Evolutionary conservation across 1,140 invertebrate species (phyloP).

Genomic region (Prorops nasuta): DNA sequence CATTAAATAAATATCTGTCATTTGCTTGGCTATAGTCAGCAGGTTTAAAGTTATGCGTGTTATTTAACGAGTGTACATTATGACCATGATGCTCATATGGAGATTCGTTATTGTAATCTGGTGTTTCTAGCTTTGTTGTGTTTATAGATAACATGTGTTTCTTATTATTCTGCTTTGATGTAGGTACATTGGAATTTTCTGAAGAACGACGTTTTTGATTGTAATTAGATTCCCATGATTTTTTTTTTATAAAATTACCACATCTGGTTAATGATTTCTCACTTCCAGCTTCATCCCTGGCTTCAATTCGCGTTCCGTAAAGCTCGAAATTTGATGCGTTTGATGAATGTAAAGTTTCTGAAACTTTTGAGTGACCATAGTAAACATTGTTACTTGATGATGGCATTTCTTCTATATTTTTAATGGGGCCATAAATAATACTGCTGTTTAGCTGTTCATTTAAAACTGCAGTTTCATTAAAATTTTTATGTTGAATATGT

Average conservation of each 20-base stretch:
- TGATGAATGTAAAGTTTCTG: constrained; percentile 1
- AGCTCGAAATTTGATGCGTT: constrained; percentile 8
- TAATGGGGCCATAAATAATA: constrained; percentile 28
- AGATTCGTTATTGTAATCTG: no score
- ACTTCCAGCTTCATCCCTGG: constrained; percentile 3
- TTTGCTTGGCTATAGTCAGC: neutral
- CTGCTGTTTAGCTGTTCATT: constrained; percentile 29
- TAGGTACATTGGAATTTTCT: neutral
- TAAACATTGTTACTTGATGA: constrained; percentile 4
- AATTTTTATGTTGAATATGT: constrained; percentile 36
- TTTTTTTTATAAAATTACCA: constrained; percentile 12
- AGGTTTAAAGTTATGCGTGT: neutral
- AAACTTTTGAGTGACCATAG: constrained; percentile 7
- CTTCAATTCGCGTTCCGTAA: constrained; percentile 5
- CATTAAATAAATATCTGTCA: neutral
- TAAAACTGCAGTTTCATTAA: constrained; percentile 17
- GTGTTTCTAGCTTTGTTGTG: neutral
- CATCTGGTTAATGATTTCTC: constrained; percentile 5
- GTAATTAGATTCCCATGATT: constrained; percentile 17
- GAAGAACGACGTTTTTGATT: neutral
- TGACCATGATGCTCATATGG: no score
- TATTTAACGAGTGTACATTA: neutral
- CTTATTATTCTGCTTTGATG: no score
- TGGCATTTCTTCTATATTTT: constrained; percentile 27
- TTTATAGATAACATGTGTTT: neutral